These are phyloP conservation scores for Coptodon rendalli DNA, from an alignment of 2,113 vertebrate species.

Conservation along the genomic window DNA sequence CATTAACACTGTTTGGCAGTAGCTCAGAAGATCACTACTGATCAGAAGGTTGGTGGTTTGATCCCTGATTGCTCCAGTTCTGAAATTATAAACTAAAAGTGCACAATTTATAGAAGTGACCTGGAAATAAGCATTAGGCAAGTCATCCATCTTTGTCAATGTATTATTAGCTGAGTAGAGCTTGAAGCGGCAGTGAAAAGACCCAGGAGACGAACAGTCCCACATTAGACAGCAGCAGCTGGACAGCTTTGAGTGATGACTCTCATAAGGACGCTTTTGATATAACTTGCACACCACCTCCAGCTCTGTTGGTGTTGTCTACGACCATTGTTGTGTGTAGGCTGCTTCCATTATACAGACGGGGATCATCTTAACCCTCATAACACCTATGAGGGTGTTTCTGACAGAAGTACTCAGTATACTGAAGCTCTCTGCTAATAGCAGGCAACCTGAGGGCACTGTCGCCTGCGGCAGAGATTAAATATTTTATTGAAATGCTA, in stretches of 20 bases:
- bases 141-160: slow-evolving; percentile 25
- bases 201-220: slow-evolving; percentile 1
- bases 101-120: not conserved
- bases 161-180: not conserved
- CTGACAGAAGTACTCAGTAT: not conserved
- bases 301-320: slow-evolving; percentile 59
- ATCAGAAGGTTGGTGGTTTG: not conserved
- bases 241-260: slow-evolving; percentile 17
- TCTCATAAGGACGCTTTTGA: slow-evolving; percentile 37
- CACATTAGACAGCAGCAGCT: slow-evolving; percentile 42
- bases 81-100: not conserved
- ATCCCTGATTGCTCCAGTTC: not conserved
- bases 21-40: not conserved
- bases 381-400: slow-evolving; percentile 42
- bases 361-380: slow-evolving; percentile 59
- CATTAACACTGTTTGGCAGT: not conserved
- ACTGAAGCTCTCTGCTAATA: not conserved
- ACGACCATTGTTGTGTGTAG: slow-evolving; percentile 44
- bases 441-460: not conserved
- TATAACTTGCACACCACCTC: slow-evolving; percentile 37
- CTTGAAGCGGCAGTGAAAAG: not conserved
- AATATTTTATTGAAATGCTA: not conserved
- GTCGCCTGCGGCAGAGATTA: not conserved
- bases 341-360: slow-evolving; percentile 23
- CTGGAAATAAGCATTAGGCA: not conserved